A percentile compares a stretch with the other conserved stretches of the same genome.
These are phyloP conservation scores for Numenius arquata DNA, from an alignment of 2,113 vertebrate genomes.

Conservation along the genomic window DNA sequence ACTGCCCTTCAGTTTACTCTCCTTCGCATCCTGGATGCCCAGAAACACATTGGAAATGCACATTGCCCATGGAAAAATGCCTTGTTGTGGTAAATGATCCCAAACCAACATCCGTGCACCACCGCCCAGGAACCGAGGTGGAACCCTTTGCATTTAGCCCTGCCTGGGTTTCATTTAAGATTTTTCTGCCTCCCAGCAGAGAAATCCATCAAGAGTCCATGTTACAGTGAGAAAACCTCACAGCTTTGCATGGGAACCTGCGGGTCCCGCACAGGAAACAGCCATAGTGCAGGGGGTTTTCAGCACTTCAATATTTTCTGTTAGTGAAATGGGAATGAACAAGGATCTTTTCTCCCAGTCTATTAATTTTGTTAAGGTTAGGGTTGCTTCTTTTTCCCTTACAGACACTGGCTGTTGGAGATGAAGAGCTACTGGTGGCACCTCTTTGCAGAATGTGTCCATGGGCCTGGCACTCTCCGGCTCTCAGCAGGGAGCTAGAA, in stretches of 20 bases:
- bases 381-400: background rate
- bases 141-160: background rate
- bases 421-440: background rate
- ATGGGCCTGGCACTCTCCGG: background rate
- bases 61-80: background rate
- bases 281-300: fast-evolving
- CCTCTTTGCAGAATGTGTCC: background rate
- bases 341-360: background rate
- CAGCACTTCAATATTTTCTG: background rate
- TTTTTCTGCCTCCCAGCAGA: background rate
- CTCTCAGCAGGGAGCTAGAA: background rate
- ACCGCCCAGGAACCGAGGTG: background rate
- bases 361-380: background rate
- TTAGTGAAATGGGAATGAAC: background rate
- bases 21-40: background rate
- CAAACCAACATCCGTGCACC: background rate
- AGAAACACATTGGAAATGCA: background rate
- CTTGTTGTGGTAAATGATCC: fast-evolving
- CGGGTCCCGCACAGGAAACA: background rate
- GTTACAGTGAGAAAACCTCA: background rate
- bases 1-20: background rate
- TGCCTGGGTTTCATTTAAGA: background rate
- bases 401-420: background rate
- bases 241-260: background rate
- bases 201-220: background rate